phyloP scores from a whole-genome alignment of 2,888 invertebrate species.

The Seira ritae region DNA sequence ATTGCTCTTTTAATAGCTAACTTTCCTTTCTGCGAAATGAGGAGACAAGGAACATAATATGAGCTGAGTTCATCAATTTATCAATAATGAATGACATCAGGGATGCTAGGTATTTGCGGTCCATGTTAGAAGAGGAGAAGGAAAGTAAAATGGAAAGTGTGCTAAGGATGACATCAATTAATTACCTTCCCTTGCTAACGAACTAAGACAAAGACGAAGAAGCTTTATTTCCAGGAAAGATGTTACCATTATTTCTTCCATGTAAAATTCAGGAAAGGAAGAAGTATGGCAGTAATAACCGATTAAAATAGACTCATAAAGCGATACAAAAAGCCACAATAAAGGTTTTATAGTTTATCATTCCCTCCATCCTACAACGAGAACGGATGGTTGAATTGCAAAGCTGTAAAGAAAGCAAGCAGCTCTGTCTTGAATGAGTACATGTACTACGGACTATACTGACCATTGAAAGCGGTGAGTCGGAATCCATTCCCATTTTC shows the following conservation, averaged over 20 bases:
- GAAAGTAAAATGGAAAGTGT: background rate
- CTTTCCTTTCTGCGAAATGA: no score
- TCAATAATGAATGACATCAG: background rate
- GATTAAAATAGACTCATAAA: slow-evolving; percentile 2
- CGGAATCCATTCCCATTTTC: slow-evolving; percentile 68
- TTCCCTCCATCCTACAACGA: background rate
- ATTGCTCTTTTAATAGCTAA: no score
- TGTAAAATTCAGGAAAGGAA: background rate
- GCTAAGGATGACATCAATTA: background rate
- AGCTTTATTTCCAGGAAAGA: no score
- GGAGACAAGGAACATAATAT: no score
- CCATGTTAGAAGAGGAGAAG: background rate
- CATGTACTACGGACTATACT: no score
- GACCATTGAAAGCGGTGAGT: slow-evolving; percentile 61
- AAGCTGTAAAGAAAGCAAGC: no score
- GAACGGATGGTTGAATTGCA: background rate
- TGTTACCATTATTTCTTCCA: no score
- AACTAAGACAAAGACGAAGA: no score
- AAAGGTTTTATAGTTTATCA: background rate
- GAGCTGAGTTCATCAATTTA: background rate
- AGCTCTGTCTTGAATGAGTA: no score
- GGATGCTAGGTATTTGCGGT: background rate
- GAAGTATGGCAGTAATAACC: background rate
- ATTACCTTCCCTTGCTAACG: no score
- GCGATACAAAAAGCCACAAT: background rate